Conservation (phyloP, 2,888 invertebrate genomes). For the Argyresthia goedartella region DNA sequence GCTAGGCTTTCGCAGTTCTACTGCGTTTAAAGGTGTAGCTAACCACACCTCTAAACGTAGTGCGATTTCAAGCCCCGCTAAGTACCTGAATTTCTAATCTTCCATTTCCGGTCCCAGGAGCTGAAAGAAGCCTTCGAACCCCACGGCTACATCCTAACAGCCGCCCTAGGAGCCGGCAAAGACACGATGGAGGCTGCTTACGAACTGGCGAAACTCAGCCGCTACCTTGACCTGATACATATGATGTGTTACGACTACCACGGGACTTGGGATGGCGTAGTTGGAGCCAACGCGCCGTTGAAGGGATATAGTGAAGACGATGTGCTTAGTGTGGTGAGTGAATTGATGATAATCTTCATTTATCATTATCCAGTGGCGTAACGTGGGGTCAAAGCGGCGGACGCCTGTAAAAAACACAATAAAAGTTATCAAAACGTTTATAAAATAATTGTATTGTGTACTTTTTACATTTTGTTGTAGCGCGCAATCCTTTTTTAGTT, state of each 20-base stretch:
- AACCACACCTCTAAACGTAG: too few species aligned
- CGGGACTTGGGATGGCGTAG: conserved; percentile 82
- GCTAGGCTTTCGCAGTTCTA: too few species aligned
- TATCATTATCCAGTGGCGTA: too few species aligned
- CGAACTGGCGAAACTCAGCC: conserved; percentile 77
- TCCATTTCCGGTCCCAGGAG: conserved; percentile 60
- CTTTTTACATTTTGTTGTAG: too few species aligned
- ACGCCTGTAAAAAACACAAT: neutral
- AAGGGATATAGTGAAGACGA: conserved; percentile 58
- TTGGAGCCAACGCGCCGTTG: conserved; percentile 85
- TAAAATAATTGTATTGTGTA: too few species aligned
- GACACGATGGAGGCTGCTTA: conserved; percentile 83
- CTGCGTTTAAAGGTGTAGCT: too few species aligned
- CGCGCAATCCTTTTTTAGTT: too few species aligned
- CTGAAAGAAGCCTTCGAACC: conserved; percentile 78
- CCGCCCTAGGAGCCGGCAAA: conserved; percentile 85
- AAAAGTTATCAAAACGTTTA: too few species aligned
- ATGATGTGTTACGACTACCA: conserved; percentile 94
- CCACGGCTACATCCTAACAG: conserved; percentile 79
- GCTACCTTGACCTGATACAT: conserved; percentile 79
- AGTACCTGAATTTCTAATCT: too few species aligned
- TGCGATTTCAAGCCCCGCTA: too few species aligned
- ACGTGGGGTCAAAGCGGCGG: neutral
- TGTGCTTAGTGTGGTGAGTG: conserved; percentile 77
- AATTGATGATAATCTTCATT: too few species aligned